Evolutionary conservation across 2,113 vertebrate species (phyloP).

Genomic region (Petrocephalus zakoni): DNA sequence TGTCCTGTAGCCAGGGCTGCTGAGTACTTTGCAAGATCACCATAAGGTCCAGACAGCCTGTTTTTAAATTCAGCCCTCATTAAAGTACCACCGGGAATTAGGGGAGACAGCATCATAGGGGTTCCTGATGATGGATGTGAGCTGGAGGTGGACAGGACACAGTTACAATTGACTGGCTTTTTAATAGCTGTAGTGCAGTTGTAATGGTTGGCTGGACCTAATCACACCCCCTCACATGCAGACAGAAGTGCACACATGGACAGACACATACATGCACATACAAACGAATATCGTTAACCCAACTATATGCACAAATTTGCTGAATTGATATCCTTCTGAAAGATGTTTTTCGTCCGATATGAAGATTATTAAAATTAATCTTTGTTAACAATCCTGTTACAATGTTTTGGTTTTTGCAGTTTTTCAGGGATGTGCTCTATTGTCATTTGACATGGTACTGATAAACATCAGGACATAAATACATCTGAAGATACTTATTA

Average conservation of each 20-base stretch:
- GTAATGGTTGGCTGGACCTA: slow-evolving; percentile 49
- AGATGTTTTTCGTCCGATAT: background rate
- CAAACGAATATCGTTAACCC: slow-evolving; percentile 16
- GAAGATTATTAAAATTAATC: background rate
- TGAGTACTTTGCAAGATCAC: slow-evolving; percentile 53
- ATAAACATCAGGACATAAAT: background rate
- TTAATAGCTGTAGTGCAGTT: slow-evolving; percentile 54
- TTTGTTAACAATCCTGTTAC: background rate
- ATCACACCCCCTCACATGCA: slow-evolving; percentile 31
- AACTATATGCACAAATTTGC: slow-evolving; percentile 17
- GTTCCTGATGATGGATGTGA: slow-evolving; percentile 64
- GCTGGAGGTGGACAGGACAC: slow-evolving; percentile 64
- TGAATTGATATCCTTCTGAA: background rate
- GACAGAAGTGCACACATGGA: slow-evolving; percentile 1
- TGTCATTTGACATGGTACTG: background rate
- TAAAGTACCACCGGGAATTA: slow-evolving; percentile 50
- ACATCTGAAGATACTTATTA: background rate
- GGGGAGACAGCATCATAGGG: slow-evolving; percentile 39
- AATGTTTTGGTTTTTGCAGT: background rate
- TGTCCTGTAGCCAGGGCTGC: slow-evolving; percentile 30
- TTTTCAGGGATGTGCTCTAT: background rate
- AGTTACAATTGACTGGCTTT: slow-evolving; percentile 55
- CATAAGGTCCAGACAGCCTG: slow-evolving; percentile 60
- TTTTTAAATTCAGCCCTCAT: slow-evolving; percentile 59
- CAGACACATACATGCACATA: background rate